Evolutionary conservation across 2,797 vertebrate genomes (phyloP), one percentile per base, ranked within the genome.

Genomic region (Melopsittacus undulatus): DNA sequence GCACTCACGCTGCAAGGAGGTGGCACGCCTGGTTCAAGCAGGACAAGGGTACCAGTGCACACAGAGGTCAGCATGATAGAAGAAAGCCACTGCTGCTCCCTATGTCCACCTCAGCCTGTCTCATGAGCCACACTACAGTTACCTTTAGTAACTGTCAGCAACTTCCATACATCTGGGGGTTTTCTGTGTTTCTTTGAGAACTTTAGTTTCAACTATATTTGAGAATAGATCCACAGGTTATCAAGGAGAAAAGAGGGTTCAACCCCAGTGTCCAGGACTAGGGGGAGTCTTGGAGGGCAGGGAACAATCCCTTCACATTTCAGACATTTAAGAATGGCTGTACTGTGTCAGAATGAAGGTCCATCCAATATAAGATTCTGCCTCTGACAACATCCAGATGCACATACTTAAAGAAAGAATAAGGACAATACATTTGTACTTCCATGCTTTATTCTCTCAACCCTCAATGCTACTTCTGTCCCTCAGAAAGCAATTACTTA

Each of bases 131-230:
- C 15, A 4, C 22, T 45, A 0, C 6, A 5, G n/a, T 7, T 15
- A 24, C 19, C 8, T 30, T 77, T 36, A 40, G 7, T 18, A 81
- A 70, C 5, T 16, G 17, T 38, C 80, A 81, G 40, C 30, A 74
- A 20, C 36, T 59, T 34, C 68, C n/a, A 17, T 1, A 10, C 0
- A 0, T 7, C n/a, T 59, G 20, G 23, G 3, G 0, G 1, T 12
- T 34, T 9, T 13, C 23, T 46, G 24, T 11, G 30, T 68, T 93
- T 36, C 36, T 75, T 26, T 61, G 27, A 83, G 48, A 81, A 63
- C 36, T 70, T 64, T 34, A 26, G 57, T 49, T 85, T 73, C 29
- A 85, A 66, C 34, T 57, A 8, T 27, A 45, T 43, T 57, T 76
- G 19, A 87, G 42, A 89, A 72, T 1, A 75, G 21, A 32, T 57